These are phyloP conservation scores for Spondyliosoma cantharus DNA, from an alignment of 2,797 vertebrate genomes.

Conservation along the genomic window DNA sequence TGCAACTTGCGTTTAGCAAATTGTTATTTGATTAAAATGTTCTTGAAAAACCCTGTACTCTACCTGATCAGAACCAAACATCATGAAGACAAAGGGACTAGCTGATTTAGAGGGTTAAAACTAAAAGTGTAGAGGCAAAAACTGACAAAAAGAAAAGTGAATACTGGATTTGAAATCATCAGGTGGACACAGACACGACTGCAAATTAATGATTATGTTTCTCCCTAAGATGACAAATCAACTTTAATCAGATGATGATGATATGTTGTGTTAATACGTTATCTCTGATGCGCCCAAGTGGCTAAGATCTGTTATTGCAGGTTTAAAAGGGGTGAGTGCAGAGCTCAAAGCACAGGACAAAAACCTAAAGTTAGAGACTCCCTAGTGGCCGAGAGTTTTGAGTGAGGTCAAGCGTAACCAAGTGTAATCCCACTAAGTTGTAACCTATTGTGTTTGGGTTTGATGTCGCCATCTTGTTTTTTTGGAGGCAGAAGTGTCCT, in stretches of 20 bases:
- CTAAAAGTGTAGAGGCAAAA: background rate
- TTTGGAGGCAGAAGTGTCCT: too few species aligned
- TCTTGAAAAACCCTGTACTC: background rate
- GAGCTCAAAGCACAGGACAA: background rate
- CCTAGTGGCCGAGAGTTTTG: background rate
- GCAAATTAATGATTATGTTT: background rate
- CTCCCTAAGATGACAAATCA: too few species aligned
- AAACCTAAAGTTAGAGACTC: background rate
- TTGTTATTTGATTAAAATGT: too few species aligned
- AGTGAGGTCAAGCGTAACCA: too few species aligned
- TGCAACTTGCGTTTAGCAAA: background rate
- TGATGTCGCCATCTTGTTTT: too few species aligned
- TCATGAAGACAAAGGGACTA: background rate
- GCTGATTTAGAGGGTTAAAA: background rate
- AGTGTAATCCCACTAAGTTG: too few species aligned
- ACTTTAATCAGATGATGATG: background rate
- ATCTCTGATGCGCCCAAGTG: slow-evolving; percentile 23
- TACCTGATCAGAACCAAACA: background rate
- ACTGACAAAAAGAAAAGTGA: background rate
- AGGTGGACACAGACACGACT: background rate
- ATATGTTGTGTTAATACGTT: background rate
- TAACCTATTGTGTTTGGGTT: too few species aligned
- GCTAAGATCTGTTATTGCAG: background rate
- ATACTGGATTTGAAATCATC: background rate
- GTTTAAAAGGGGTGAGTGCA: background rate